Evolutionary conservation across 2,888 invertebrate genomes (phyloP).

Genomic region (Proisotoma minuta): DNA sequence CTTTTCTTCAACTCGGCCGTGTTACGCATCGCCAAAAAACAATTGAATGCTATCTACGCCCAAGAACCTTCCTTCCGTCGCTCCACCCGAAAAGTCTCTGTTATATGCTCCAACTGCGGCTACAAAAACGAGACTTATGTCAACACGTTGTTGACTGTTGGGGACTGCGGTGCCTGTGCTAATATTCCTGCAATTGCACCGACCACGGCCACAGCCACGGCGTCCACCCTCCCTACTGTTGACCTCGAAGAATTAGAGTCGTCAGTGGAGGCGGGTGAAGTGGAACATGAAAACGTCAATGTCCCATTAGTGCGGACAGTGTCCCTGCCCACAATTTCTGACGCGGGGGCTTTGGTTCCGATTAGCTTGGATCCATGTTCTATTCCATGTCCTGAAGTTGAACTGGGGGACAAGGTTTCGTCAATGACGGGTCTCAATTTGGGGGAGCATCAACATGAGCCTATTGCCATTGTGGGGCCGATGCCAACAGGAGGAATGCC

Average conservation of each 20-base stretch:
- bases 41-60: conserved; percentile 46
- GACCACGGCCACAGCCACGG: background rate
- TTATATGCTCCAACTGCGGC: conserved; percentile 46
- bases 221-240: conserved; percentile 22
- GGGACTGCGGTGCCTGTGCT: background rate
- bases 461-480: conserved; percentile 10
- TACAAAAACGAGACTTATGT: conserved; percentile 46
- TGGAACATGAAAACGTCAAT: too few relatives aligned
- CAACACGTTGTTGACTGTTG: conserved; percentile 33
- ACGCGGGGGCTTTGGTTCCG: conserved; percentile 25
- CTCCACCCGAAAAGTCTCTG: conserved; percentile 39
- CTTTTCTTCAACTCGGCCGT: conserved; percentile 47
- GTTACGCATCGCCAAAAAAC: conserved; percentile 44
- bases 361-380: conserved; percentile 38
- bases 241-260: conserved; percentile 29
- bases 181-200: conserved; percentile 13
- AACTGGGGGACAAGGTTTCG: conserved; percentile 33
- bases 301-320: conserved; percentile 38
- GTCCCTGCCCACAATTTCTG: conserved; percentile 43
- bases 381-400: conserved; percentile 28
- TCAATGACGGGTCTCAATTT: conserved; percentile 32
- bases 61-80: conserved; percentile 32
- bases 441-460: background rate
- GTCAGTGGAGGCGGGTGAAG: conserved; percentile 16
- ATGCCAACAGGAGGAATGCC: conserved; percentile 19